Base-by-base conservation (phyloP, 2,113 vertebrate genomes). In the Cephalopterus ornatus region DNA sequence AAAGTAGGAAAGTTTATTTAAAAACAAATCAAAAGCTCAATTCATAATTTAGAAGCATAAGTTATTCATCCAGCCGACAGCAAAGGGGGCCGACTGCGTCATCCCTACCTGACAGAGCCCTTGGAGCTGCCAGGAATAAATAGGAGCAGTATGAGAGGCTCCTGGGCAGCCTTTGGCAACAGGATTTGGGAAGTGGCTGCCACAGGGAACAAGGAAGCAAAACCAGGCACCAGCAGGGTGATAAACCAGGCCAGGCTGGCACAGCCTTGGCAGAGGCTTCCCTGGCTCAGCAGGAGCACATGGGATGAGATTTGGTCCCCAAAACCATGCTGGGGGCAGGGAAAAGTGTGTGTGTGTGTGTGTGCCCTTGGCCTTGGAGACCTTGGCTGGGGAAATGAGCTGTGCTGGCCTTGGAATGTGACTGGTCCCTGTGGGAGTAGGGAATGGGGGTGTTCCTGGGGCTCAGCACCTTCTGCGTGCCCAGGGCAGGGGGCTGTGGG, bases 1-100 rank as follows among this genome's bases (percentile, higher is more conserved):
- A 94, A 95, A 93, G 89, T 86, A 94, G 81, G 84, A 89, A 95
- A 82, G 94, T 97, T 97, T 96, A 96, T 97, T 96, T 85, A 75
- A 85, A 89, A 95, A 67, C 47, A 87, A 91, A 77, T 94, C 68
- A 96, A 94, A 93, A 72, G 92, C 88, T 95, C 92, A 1, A 84
- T 93, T 95, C 90, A 95, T 92, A 94, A 95, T 82, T 96, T 91
- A 96, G 91, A 42, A 81, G 72, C 78, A 79, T 77, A 95, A 94
- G 83, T 95, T 95, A 83, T 37, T 70, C 41, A 92, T 58, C 39
- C 53, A 28, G 4, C 32, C 3, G 30, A 0, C 87, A 83, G 93
- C 86, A 53, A 11, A 12, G 2, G 0, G 3, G 46, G 50, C 72
- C 1, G 26, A 3, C 67, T 84, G 73, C 79, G 16, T 79, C 95